Evolutionary conservation across 1,140 invertebrate genomes (phyloP).

Genomic region (Drosophila ananassae): DNA sequence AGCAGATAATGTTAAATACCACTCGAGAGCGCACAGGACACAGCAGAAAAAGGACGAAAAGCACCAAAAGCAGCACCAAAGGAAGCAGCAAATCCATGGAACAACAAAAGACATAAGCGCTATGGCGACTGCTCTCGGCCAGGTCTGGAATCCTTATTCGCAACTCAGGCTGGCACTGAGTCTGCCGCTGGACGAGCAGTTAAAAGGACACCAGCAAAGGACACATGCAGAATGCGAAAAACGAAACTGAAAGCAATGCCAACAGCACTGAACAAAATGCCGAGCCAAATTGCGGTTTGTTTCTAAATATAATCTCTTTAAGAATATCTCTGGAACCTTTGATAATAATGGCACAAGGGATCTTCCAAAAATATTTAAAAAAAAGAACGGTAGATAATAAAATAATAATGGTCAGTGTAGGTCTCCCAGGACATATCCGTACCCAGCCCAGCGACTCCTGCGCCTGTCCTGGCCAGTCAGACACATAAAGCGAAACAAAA

Average conservation of each 20-base stretch:
- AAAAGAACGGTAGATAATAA: not conserved
- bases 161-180: slow-evolving; percentile 37
- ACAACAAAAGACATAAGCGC: slow-evolving; percentile 81
- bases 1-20: slow-evolving; percentile 83
- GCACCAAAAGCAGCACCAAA: slow-evolving; percentile 47
- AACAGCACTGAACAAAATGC: slow-evolving; percentile 22
- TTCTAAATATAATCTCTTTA: not conserved
- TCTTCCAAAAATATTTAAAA: not conserved
- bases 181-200: slow-evolving; percentile 41
- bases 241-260: slow-evolving; percentile 66
- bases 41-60: slow-evolving; percentile 9
- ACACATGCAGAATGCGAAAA: slow-evolving; percentile 70
- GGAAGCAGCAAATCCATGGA: slow-evolving; percentile 77
- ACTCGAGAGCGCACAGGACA: slow-evolving; percentile 59
- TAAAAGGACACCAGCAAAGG: slow-evolving; percentile 78
- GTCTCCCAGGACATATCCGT: slow-evolving; percentile 5
- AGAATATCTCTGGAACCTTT: no score
- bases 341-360: not conserved
- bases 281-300: not conserved
- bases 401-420: slow-evolving; percentile 13
- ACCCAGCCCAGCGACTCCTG: slow-evolving; percentile 3
- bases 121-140: slow-evolving; percentile 42
- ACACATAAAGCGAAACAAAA: slow-evolving; percentile 67
- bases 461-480: slow-evolving; percentile 49
- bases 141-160: slow-evolving; percentile 14